phyloP scores from a whole-genome alignment of 2,797 vertebrate species.

The Crotalus adamanteus region DNA sequence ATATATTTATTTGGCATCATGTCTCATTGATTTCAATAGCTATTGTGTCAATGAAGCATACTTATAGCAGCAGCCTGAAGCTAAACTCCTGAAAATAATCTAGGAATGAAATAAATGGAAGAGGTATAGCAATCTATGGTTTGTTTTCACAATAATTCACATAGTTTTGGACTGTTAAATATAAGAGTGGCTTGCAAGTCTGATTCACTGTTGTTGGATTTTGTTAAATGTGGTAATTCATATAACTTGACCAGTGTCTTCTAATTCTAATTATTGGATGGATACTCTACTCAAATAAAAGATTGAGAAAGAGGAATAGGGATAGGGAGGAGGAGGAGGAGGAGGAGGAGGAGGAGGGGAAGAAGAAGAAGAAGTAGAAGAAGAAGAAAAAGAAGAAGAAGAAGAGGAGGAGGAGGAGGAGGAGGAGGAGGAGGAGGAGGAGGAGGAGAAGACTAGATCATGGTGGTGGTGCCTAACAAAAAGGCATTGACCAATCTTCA shows the following conservation, averaged over 20 bases:
- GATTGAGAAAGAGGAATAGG: no score
- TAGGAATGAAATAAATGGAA: neutral
- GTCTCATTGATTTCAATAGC: constrained; percentile 13
- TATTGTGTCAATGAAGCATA: neutral
- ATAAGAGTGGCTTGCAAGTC: neutral
- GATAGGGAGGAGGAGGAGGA: neutral
- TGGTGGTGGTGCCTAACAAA: neutral
- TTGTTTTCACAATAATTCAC: neutral
- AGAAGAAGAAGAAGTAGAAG: no score
- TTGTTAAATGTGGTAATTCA: neutral
- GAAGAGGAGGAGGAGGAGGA: no score
- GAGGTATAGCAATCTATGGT: neutral
- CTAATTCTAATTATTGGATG: neutral
- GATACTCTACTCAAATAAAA: neutral
- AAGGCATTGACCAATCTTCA: neutral
- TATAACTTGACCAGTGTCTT: neutral
- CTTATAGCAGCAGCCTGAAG: neutral
- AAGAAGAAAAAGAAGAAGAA: no score
- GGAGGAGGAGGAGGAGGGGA: rapidly evolving
- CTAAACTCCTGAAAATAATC: neutral
- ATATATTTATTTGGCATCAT: constrained; percentile 13
- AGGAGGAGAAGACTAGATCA: neutral
- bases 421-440: neutral
- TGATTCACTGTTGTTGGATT: neutral
- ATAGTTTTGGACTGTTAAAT: neutral